These are phyloP conservation scores for Drosophila athabasca DNA, from an alignment of 1,140 invertebrate species.

Conservation along the genomic window DNA sequence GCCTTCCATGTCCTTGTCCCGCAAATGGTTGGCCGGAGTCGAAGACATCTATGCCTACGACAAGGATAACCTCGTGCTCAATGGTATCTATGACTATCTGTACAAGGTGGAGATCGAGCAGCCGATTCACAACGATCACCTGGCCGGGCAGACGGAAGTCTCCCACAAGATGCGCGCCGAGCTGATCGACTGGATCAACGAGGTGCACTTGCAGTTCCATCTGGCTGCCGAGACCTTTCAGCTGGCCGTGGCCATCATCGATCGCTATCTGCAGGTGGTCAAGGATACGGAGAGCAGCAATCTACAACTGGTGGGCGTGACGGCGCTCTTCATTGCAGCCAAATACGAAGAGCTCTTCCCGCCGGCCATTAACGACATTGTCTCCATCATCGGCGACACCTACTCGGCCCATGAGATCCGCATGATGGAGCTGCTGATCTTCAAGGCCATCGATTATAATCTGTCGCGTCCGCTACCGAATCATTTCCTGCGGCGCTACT, in stretches of 20 bases:
- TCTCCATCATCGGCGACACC: slow-evolving; percentile 95
- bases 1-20: slow-evolving; percentile 37
- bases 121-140: slow-evolving; percentile 86
- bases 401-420: slow-evolving; percentile 92
- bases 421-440: slow-evolving; percentile 92
- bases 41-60: slow-evolving; percentile 91
- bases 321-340: slow-evolving; percentile 95
- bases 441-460: slow-evolving; percentile 90
- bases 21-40: slow-evolving; percentile 58
- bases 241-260: slow-evolving; percentile 93
- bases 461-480: slow-evolving; percentile 93
- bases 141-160: slow-evolving; percentile 85
- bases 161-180: slow-evolving; percentile 94
- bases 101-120: slow-evolving; percentile 87
- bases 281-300: slow-evolving; percentile 85
- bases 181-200: slow-evolving; percentile 96
- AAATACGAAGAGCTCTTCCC: slow-evolving; percentile 98
- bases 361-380: slow-evolving; percentile 94
- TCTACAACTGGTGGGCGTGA: slow-evolving; percentile 95
- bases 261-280: slow-evolving; percentile 94
- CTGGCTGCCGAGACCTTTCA: slow-evolving; percentile 95
- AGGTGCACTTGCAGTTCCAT: slow-evolving; percentile 95
- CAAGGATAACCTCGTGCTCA: slow-evolving; percentile 89
- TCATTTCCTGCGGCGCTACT: slow-evolving; percentile 92
- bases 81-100: slow-evolving; percentile 92